Evolutionary conservation across 1,140 invertebrate species (phyloP).

Genomic region (Platorchestia sp.): DNA sequence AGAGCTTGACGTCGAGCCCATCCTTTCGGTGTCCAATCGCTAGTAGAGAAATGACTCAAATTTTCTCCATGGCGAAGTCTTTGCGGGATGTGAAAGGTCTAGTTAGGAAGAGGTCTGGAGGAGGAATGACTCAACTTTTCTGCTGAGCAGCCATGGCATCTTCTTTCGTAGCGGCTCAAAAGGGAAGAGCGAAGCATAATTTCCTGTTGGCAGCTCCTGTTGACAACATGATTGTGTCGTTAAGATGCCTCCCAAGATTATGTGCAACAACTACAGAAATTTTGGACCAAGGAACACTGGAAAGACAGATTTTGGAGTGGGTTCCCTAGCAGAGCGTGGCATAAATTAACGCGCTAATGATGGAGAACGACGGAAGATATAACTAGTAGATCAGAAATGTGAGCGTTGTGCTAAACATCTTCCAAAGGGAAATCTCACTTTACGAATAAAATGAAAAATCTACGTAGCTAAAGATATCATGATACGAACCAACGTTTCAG

Average conservation of each 20-base stretch:
- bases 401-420: too few relatives aligned
- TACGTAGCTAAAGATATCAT: too few relatives aligned
- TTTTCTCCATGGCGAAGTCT: background rate
- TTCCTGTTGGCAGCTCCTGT: background rate
- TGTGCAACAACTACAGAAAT: background rate
- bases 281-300: background rate
- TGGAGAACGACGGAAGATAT: background rate
- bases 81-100: background rate
- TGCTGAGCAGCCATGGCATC: background rate
- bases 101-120: background rate
- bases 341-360: background rate
- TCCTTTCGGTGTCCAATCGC: too few relatives aligned
- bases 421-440: too few relatives aligned
- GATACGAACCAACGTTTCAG: too few relatives aligned
- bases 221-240: constrained; percentile 7
- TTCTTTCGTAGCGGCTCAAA: background rate
- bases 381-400: background rate
- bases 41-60: background rate
- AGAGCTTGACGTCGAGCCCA: background rate
- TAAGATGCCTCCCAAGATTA: background rate
- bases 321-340: background rate
- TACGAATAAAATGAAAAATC: too few relatives aligned
- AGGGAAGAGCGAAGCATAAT: background rate
- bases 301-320: background rate
- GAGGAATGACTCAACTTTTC: background rate